Conservation (phyloP, 2,888 invertebrate genomes). For the Yponomeuta sedellus region DNA sequence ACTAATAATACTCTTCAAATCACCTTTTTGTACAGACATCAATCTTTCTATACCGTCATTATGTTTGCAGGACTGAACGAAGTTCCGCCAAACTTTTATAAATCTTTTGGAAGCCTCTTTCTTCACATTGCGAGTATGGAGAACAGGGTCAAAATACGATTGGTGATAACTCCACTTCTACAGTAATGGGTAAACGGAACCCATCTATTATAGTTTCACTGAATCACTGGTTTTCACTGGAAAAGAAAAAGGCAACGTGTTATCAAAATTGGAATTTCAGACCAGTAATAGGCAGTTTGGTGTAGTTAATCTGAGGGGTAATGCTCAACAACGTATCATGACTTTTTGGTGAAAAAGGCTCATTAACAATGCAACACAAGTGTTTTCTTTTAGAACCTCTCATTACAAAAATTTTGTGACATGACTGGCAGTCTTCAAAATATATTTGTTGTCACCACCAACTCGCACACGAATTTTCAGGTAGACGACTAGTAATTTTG, state of each 20-base stretch:
- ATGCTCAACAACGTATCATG: too few relatives aligned
- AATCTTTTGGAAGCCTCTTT: not conserved
- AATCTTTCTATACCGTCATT: not conserved
- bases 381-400: too few relatives aligned
- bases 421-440: too few relatives aligned
- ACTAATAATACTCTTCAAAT: not conserved
- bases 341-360: too few relatives aligned
- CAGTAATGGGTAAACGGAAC: not conserved
- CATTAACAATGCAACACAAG: too few relatives aligned
- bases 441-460: too few relatives aligned
- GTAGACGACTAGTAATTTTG: too few relatives aligned
- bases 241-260: not conserved
- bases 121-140: not conserved
- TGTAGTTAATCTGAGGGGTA: not conserved
- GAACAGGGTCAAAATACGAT: not conserved
- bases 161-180: not conserved
- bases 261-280: not conserved
- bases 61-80: not conserved
- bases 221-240: not conserved
- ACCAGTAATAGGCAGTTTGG: not conserved
- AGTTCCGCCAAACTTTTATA: not conserved
- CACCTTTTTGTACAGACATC: not conserved
- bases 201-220: not conserved
- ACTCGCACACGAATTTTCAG: too few relatives aligned
- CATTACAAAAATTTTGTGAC: too few relatives aligned